A percentile compares a stretch with the other conserved stretches of the same genome.
phyloP scores from a whole-genome alignment of 2,797 vertebrate genomes.

The Pangasius krempfi region DNA sequence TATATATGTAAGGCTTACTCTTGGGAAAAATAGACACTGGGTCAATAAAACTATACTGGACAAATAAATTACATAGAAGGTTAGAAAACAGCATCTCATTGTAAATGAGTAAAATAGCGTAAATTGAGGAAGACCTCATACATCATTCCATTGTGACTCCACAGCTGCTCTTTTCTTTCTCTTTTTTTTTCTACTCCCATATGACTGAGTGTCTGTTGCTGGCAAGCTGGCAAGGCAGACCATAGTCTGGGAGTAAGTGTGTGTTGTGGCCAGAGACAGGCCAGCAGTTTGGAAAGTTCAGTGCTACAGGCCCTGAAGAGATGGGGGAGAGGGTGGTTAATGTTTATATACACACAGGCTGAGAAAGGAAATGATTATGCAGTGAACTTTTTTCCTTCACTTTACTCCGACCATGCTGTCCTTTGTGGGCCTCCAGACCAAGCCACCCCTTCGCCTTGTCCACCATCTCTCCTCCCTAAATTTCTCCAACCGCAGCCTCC shows the following conservation, averaged over 20 bases:
- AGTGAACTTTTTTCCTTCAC: slow-evolving; percentile 41
- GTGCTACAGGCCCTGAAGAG: slow-evolving; percentile 6
- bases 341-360: slow-evolving; percentile 57
- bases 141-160: slow-evolving; percentile 13
- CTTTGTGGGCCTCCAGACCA: slow-evolving; percentile 31
- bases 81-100: background rate
- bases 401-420: slow-evolving; percentile 22
- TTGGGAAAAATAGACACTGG: background rate
- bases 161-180: slow-evolving; percentile 12
- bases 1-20: background rate
- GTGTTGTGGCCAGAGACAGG: slow-evolving; percentile 29
- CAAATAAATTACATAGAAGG: background rate
- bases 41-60: background rate
- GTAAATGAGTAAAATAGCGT: background rate
- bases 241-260: slow-evolving; percentile 25
- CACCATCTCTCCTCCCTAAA: slow-evolving; percentile 25
- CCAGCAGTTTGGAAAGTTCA: slow-evolving; percentile 29
- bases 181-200: background rate
- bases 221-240: slow-evolving; percentile 5
- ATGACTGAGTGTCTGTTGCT: slow-evolving; percentile 15
- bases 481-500: slow-evolving; percentile 16
- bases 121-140: background rate
- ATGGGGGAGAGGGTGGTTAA: slow-evolving; percentile 49
- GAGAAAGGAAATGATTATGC: slow-evolving; percentile 61
- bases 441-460: slow-evolving; percentile 14